Evolutionary conservation across 1,140 invertebrate genomes (phyloP), one percentile per base, ranked within the genome.

Genomic region (Tribolium madens): DNA sequence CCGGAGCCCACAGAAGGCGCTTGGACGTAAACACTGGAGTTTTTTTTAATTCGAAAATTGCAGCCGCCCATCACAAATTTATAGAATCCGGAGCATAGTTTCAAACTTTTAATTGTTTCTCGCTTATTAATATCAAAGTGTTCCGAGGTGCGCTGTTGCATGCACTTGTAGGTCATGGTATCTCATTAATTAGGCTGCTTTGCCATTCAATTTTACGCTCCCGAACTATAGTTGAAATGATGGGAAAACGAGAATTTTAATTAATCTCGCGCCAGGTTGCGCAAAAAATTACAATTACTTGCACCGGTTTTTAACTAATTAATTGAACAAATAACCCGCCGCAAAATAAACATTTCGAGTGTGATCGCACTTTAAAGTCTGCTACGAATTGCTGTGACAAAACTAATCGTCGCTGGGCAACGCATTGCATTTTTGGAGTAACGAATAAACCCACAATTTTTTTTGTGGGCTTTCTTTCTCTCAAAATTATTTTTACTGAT

Each of bases 151-250:
- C 57, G 57, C 57, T 64, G 57, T 64, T 64, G 57, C 57, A 64
- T 64, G 57, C 57, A 64, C 57, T 64, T 64, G 21, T 64, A 64
- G 57, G 57, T 64, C 57, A 64, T 4, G 52, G 52, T 26, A 26
- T 6, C 9, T 31, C 26, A 64, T 64, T 64, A 64, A 64, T 64
- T 64, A 64, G 26, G 21, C 57, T 10, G 57, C 57, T 64, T n/a
- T 64, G 57, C 57, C 57, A 14, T 64, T 64, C 57, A 64, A 64
- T 64, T 64, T 64, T 64, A 64, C 57, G 57, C 18, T 31, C 31
- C 36, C 12, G 31, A 64, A 64, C 57, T 64, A 57, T 31, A 64
- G 57, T 64, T 64, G 6, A 6, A 15, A 14, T 12, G 31, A 12
- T n/a, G 26, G 10, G 13, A 10, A 2, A 4, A 26, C 12, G 21